A percentile compares a stretch with the other conserved stretches of the same genome.
phyloP scores from a whole-genome alignment of 2,888 invertebrate species.

The Acleris cristana region DNA sequence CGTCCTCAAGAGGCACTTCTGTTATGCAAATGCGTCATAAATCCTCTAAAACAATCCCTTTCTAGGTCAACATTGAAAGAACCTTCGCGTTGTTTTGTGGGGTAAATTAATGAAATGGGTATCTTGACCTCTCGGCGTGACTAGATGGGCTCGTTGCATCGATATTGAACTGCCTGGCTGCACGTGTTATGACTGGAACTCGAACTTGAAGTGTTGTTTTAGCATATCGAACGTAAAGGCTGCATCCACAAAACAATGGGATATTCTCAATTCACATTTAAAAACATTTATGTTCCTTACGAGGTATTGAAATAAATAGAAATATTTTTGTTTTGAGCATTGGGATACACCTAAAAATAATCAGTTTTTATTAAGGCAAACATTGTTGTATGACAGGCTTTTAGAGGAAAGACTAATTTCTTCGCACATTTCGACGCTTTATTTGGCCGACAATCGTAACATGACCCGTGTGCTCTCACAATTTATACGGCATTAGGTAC shows the following conservation, averaged over 20 bases:
- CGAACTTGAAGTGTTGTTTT: slow-evolving; percentile 32
- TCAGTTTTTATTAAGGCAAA: too few relatives aligned
- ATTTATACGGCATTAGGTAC: too few relatives aligned
- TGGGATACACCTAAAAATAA: too few relatives aligned
- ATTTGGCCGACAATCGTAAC: too few relatives aligned
- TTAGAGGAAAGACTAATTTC: too few relatives aligned
- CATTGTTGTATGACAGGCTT: too few relatives aligned
- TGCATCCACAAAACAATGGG: slow-evolving; percentile 30
- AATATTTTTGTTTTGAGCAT: too few relatives aligned
- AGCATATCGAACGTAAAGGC: slow-evolving; percentile 23
- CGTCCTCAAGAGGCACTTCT: slow-evolving; percentile 59
- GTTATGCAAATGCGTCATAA: slow-evolving; percentile 62
- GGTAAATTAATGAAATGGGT: slow-evolving; percentile 48
- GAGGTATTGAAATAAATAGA: slow-evolving; percentile 4
- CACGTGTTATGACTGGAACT: slow-evolving; percentile 31
- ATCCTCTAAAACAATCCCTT: slow-evolving; percentile 51
- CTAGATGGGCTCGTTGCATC: slow-evolving; percentile 30
- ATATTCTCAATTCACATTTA: slow-evolving; percentile 22
- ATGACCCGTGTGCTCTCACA: too few relatives aligned
- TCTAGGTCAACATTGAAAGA: slow-evolving; percentile 56
- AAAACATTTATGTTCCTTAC: slow-evolving; percentile 16
- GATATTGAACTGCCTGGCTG: slow-evolving; percentile 26
- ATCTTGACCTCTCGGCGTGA: slow-evolving; percentile 45
- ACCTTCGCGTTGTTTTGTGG: slow-evolving; percentile 43
- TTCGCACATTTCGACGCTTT: too few relatives aligned